Base-by-base conservation (phyloP, 2,888 invertebrate species). In the Myopa testacea region DNA sequence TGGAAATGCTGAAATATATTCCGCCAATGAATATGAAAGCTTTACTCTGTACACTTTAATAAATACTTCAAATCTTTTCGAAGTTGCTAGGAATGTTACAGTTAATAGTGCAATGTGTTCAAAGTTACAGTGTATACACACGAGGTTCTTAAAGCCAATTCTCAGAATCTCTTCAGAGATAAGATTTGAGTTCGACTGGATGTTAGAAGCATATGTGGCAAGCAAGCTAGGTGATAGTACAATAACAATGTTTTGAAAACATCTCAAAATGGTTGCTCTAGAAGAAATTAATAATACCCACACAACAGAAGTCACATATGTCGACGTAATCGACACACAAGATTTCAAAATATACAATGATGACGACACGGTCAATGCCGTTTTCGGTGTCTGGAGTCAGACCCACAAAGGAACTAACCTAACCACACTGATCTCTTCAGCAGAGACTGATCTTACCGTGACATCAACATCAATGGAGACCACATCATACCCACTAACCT, bases 341-440 rank as follows among this genome's bases (percentile, higher is more conserved):
- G 78, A 81, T 69, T 81, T 82, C 74, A 81, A 81, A 8, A 58
- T 81, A 37, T 82, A 83, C 70, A 80, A 74, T 16, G 80, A 70
- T 34, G 80, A 55, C 67, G 75, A 72, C 6, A 45, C 40, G 7
- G 74, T 14, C 58, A 60, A 68, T 14, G 34, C 26, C 7, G 12
- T 68, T 69, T 50, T 40, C 8, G 37, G 37, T 19, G 78, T 80
- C 73, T 82, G 83, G 83, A 82, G 79, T 78, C 79, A 67, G 69
- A 69, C 40, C 37, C 26, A 68, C 19, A 69, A 37, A 26, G 50
- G 73, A 16, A 72, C 55, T 50, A 76, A 79, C 63, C 8, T 75
- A 63, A 76, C 75, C 69, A 71, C 79, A 69, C 60, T 80, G 63
- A 40, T 52, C 67, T 19, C 65, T 34, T 34, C 38, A 34, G 34